A percentile compares a stretch with the other conserved stretches of the same genome.
These are phyloP conservation scores for Lottia gigantea DNA, from an alignment of 2,888 invertebrate genomes.

Conservation along the genomic window DNA sequence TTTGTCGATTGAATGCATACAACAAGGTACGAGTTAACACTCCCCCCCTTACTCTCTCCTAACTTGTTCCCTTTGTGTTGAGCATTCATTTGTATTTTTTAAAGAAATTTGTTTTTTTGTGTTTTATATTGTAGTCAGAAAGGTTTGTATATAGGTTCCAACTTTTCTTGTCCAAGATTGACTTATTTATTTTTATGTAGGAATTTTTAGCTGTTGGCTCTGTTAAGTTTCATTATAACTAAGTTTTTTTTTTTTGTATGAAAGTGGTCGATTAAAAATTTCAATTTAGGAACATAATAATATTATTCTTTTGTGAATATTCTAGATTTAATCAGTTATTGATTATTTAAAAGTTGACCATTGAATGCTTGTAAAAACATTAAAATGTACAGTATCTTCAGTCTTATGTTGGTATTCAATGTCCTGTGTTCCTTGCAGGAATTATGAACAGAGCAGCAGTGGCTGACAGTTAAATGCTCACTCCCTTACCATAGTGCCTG, in stretches of 20 bases:
- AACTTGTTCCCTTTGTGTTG: not conserved
- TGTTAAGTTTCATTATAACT: conserved; percentile 1
- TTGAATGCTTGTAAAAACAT: conserved; percentile 11
- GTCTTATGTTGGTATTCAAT: not conserved
- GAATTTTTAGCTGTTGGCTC: conserved; percentile 9
- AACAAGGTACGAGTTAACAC: not conserved
- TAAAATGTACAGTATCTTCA: conserved; percentile 8
- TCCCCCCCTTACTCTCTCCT: not conserved
- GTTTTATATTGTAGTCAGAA: not conserved
- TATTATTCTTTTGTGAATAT: no score
- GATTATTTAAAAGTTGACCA: not conserved
- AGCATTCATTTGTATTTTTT: not conserved
- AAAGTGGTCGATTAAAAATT: not conserved
- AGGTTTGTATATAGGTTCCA: not conserved
- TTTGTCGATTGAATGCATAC: no score
- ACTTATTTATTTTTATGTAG: conserved; percentile 5
- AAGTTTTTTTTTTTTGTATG: not conserved
- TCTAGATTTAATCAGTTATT: no score
- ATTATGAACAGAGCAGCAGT: no score
- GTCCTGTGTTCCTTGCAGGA: no score
- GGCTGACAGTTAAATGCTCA: no score
- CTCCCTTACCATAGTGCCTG: no score
- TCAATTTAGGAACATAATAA: no score
- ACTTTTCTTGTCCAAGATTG: not conserved
- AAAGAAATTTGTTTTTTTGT: not conserved